A percentile compares a stretch with the other conserved stretches of the same genome.
These are phyloP conservation scores for Mohoua ochrocephala DNA, from an alignment of 2,113 vertebrate genomes.

Conservation along the genomic window DNA sequence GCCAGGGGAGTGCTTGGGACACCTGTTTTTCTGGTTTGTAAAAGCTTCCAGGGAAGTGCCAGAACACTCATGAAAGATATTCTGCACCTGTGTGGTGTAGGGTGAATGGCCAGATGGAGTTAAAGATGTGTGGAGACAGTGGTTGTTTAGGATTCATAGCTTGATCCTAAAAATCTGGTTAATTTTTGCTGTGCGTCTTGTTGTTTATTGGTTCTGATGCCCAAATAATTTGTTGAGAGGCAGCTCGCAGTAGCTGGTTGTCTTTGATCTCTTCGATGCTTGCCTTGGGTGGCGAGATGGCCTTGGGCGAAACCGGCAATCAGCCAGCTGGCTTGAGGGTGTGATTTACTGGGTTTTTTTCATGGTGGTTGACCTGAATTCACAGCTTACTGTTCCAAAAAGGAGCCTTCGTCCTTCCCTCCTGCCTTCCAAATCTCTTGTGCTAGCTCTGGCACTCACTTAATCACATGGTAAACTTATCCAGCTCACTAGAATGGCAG, in stretches of 20 bases:
- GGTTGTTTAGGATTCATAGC: not conserved
- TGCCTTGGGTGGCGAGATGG: not conserved
- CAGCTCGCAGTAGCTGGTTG: not conserved
- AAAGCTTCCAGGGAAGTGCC: not conserved
- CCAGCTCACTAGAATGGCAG: slow-evolving; percentile 33
- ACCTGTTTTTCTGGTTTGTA: slow-evolving; percentile 41
- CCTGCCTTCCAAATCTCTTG: not conserved
- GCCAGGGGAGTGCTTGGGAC: not conserved
- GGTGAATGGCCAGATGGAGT: not conserved
- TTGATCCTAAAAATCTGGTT: not conserved
- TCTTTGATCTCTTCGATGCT: not conserved
- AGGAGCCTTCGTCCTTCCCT: not conserved
- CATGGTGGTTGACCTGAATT: slow-evolving; percentile 18
- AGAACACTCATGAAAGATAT: not conserved
- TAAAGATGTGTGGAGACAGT: not conserved
- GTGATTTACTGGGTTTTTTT: not conserved
- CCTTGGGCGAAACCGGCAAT: not conserved
- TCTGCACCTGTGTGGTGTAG: not conserved
- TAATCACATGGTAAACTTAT: slow-evolving; percentile 1
- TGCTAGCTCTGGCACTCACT: not conserved
- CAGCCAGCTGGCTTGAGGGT: not conserved
- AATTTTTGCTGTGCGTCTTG: not conserved
- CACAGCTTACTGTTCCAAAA: not conserved
- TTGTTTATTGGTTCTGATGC: not conserved
- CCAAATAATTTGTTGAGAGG: not conserved